Base-by-base conservation (phyloP, 2,113 vertebrate genomes). In the Rhinogobius similis region DNA sequence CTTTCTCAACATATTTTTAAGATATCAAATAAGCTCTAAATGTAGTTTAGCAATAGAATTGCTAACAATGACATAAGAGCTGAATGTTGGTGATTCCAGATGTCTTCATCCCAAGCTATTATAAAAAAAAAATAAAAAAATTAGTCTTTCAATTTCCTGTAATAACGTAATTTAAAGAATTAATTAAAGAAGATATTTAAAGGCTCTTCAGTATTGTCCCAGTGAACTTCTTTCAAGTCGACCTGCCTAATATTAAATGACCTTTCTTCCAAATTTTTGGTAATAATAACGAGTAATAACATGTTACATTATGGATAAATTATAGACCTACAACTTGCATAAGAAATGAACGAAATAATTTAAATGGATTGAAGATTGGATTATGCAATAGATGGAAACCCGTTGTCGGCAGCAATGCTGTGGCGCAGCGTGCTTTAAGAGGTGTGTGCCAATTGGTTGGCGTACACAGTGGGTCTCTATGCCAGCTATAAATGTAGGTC, bases 401-500 rank as follows among this genome's bases (percentile, higher is more conserved):
- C 80, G 26, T 16, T 66, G 87, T 83, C 77, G 87, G 70, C 66
- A 64, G 84, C 68, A 9, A 18, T 66, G 72, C 71, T 36, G 65
- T 36, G 63, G 48, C 39, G 82, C 50, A 32, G 72, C 74, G 32
- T 76, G 66, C 67, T 72, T 65, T 27, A 76, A 59, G 73, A 13
- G 18, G 72, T 65, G n/a, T 53, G 66, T 82, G 82, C 82, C 82
- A 83, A 78, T 85, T 81, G 82, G 87, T 81, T 81, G 84, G 79
- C 62, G 64, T 36, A 65, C 76, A 72, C 75, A 70, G 67, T 70
- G 73, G 82, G 83, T 87, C 75, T 88, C 76, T 78, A 56, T 85
- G 82, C 83, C 88, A 87, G 83, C 73, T 55, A 29, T 55, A 72
- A 92, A 93, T 93, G 91, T 93, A 92, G 92, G 92, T 93, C 92